phyloP scores from a whole-genome alignment of 2,113 vertebrate species.

The Noctilio leporinus region DNA sequence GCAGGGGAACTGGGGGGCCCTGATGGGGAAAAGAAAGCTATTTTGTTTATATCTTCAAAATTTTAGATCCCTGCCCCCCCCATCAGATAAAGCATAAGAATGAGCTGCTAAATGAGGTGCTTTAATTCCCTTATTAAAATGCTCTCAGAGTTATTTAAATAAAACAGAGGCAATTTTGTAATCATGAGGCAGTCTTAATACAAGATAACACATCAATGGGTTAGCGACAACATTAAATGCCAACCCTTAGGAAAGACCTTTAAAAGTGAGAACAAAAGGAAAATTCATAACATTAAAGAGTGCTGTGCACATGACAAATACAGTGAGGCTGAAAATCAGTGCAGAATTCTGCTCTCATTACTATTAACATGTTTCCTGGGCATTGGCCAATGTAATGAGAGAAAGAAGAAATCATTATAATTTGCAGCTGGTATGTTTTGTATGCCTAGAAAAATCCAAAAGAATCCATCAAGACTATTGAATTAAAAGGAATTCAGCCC shows the following conservation, averaged over 20 bases:
- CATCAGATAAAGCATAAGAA: background rate
- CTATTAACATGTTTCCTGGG: background rate
- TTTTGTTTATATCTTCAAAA: background rate
- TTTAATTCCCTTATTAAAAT: background rate
- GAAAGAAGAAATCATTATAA: background rate
- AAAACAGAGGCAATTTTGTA: background rate
- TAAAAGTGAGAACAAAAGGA: background rate
- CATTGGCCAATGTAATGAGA: background rate
- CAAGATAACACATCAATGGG: background rate
- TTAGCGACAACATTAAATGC: background rate
- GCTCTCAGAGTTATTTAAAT: background rate
- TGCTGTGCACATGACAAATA: rapidly evolving
- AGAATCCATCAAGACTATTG: background rate
- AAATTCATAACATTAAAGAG: background rate
- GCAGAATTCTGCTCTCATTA: background rate
- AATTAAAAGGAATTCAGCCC: background rate
- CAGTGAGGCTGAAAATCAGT: background rate
- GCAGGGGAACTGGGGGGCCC: background rate
- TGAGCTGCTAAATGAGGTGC: background rate
- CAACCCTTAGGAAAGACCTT: background rate
- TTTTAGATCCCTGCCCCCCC: background rate
- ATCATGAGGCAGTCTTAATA: background rate
- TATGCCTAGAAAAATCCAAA: background rate
- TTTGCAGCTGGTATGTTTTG: background rate
- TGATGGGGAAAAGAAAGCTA: background rate